Conservation (phyloP, 1,140 invertebrate species). For the Tyrophagus putrescentiae region DNA sequence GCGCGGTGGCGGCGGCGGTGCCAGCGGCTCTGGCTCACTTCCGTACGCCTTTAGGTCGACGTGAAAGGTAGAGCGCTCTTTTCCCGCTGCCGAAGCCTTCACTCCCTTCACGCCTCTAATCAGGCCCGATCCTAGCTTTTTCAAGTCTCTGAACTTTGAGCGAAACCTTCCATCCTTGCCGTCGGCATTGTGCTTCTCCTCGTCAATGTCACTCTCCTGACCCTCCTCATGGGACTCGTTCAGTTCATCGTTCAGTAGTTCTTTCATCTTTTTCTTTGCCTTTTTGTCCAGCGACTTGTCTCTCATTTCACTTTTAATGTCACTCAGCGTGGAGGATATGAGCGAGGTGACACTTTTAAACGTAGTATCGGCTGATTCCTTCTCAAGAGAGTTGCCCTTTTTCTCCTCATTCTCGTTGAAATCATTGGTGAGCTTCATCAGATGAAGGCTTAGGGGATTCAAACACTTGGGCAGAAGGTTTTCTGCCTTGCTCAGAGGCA, state of each 20-base stretch:
- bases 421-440: constrained; percentile 63
- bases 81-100: neutral
- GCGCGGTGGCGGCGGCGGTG: neutral
- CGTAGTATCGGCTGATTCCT: neutral
- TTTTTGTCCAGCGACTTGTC: constrained; percentile 7
- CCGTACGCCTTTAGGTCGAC: neutral
- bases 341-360: constrained; percentile 2
- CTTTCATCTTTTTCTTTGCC: constrained; percentile 6
- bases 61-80: constrained; percentile 11
- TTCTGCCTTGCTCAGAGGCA: constrained; percentile 73
- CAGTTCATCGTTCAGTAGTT: constrained; percentile 4
- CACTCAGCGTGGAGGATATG: constrained; percentile 10
- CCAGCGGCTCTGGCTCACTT: constrained; percentile 9
- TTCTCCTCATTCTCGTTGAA: constrained; percentile 7
- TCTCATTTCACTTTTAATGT: constrained; percentile 3
- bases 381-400: neutral
- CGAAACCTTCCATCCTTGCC: constrained; percentile 6
- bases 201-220: constrained; percentile 7
- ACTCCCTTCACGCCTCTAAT: constrained; percentile 20
- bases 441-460: constrained; percentile 80
- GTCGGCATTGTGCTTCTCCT: neutral
- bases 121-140: constrained; percentile 18
- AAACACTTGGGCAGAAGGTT: constrained; percentile 76
- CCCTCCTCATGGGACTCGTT: neutral
- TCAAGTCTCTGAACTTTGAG: constrained; percentile 16